Percentiles rank a stretch among this genome's conserved stretches.
Evolutionary conservation across 2,888 invertebrate genomes (phyloP).

Genomic region (Archips xylosteana): DNA sequence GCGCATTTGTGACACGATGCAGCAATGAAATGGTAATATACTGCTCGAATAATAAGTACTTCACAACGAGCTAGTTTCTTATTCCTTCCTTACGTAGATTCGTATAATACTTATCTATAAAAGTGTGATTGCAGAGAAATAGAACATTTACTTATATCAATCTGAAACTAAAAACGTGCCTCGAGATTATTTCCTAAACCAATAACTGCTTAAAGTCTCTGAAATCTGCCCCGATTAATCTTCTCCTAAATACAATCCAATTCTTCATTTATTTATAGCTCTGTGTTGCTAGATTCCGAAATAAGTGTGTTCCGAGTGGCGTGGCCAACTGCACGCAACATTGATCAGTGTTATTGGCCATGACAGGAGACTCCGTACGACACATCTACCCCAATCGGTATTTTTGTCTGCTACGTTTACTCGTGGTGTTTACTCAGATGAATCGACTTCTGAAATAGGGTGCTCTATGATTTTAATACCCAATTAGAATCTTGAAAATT

Average conservation of each 20-base stretch:
- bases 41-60: too few relatives aligned
- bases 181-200: not conserved
- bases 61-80: constrained; percentile 7
- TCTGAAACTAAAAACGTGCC: not conserved
- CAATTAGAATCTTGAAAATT: constrained; percentile 68
- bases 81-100: not conserved
- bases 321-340: constrained; percentile 80
- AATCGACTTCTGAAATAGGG: constrained; percentile 53
- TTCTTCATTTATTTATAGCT: constrained; percentile 43
- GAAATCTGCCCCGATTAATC: constrained; percentile 29
- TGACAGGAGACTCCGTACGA: constrained; percentile 67
- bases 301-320: constrained; percentile 73
- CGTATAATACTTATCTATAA: not conserved
- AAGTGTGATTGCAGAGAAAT: not conserved
- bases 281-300: constrained; percentile 67
- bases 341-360: constrained; percentile 80
- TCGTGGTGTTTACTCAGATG: constrained; percentile 79
- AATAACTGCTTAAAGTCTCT: not conserved
- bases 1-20: constrained; percentile 67
- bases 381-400: constrained; percentile 70
- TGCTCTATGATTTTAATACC: constrained; percentile 29
- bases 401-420: constrained; percentile 68
- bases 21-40: constrained; percentile 65
- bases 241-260: constrained; percentile 39
- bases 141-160: not conserved